These are phyloP conservation scores for Peromyscus attwateri DNA, from an alignment of 2,797 vertebrate genomes.

Conservation along the genomic window DNA sequence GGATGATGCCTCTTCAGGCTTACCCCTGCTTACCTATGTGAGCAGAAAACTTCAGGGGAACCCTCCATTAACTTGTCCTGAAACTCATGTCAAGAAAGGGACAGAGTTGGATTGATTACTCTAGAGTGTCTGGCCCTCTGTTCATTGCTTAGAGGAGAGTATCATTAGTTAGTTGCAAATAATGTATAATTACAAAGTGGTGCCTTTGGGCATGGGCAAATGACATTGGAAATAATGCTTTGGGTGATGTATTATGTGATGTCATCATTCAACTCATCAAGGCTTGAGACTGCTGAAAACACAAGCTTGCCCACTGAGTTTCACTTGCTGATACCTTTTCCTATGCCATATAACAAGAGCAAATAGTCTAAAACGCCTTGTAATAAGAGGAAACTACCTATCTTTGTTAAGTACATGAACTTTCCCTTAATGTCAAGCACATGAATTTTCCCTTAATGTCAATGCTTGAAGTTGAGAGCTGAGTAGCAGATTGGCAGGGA, in stretches of 20 bases:
- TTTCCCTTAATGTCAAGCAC: conserved; percentile 26
- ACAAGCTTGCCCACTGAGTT: neutral
- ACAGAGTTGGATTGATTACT: conserved; percentile 9
- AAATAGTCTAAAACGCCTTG: conserved; percentile 49
- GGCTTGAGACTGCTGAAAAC: neutral
- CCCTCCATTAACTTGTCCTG: neutral
- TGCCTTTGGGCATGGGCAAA: conserved; percentile 52
- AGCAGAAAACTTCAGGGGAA: conserved; percentile 52
- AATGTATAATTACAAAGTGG: conserved; percentile 60
- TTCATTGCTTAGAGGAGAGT: neutral
- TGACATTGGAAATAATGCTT: conserved; percentile 36
- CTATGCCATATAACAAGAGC: neutral
- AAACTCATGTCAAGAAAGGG: conserved; percentile 44
- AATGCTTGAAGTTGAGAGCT: conserved; percentile 9
- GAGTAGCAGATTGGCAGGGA: neutral
- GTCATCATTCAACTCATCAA: neutral
- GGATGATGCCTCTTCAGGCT: conserved; percentile 29
- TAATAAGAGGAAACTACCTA: conserved; percentile 24
- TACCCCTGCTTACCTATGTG: conserved; percentile 28
- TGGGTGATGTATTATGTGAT: conserved; percentile 35
- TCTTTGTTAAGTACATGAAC: conserved; percentile 63
- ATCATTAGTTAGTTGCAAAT: neutral
- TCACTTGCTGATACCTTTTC: neutral
- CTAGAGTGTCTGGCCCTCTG: conserved; percentile 10
- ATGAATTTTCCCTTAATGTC: conserved; percentile 42